phyloP scores from a whole-genome alignment of 2,797 vertebrate genomes.

The Hippocampus kuda region DNA sequence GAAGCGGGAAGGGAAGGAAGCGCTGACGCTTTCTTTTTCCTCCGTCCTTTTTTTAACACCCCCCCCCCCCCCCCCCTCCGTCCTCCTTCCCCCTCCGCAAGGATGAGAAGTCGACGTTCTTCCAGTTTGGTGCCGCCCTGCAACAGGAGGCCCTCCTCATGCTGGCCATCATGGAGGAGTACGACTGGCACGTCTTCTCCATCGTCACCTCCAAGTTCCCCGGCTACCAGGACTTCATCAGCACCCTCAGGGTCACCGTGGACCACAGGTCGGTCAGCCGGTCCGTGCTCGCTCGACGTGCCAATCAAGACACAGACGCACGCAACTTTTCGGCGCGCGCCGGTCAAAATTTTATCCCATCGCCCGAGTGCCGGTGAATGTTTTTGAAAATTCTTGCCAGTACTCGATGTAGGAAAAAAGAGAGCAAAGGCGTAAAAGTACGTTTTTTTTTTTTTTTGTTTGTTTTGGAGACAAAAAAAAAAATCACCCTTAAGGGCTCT shows the following conservation, averaged over 20 bases:
- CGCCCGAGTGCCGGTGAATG: too few species aligned
- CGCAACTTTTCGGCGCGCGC: too few species aligned
- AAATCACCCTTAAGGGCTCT: too few species aligned
- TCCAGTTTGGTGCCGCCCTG: conserved; percentile 96
- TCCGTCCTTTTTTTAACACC: neutral
- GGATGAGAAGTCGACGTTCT: conserved; percentile 93
- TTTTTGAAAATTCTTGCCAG: too few species aligned
- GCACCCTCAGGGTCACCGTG: conserved; percentile 77
- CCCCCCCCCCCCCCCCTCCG: too few species aligned
- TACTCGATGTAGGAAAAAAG: too few species aligned
- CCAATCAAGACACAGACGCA: too few species aligned
- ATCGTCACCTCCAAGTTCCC: conserved; percentile 96
- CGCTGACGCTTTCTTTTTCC: neutral
- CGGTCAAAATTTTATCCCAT: too few species aligned
- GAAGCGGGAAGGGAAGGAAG: neutral
- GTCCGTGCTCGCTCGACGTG: too few species aligned
- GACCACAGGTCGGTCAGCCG: conserved; percentile 54
- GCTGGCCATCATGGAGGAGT: conserved; percentile 97
- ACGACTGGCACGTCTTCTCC: conserved; percentile 97
- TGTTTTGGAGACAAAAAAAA: too few species aligned
- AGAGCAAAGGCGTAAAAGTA: too few species aligned
- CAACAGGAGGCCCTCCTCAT: conserved; percentile 94
- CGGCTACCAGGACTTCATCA: conserved; percentile 88
- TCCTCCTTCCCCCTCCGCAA: conserved; percentile 35
- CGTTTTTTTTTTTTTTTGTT: too few species aligned